Evolutionary conservation across 2,797 vertebrate genomes (phyloP).

Genomic region (Lates japonicus): DNA sequence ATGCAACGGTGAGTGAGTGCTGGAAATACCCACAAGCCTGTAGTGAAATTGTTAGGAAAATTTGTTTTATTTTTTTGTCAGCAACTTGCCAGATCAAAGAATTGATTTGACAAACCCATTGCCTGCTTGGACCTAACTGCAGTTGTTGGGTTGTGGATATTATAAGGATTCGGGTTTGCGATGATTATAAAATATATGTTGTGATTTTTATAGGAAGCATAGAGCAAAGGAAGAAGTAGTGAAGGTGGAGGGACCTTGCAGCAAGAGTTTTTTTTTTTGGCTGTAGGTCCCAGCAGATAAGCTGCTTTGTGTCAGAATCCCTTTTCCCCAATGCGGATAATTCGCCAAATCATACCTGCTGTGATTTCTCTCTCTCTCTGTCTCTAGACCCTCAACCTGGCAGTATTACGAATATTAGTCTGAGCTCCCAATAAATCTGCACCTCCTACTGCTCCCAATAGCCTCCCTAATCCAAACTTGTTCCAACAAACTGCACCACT

Average conservation of each 20-base stretch:
- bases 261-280: background rate
- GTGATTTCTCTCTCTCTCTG: slow-evolving; percentile 49
- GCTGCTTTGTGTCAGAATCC: slow-evolving; percentile 54
- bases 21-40: slow-evolving; percentile 11
- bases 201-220: slow-evolving; percentile 20
- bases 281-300: slow-evolving; percentile 30
- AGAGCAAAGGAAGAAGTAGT: slow-evolving; percentile 19
- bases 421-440: slow-evolving; percentile 76
- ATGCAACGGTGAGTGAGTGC: slow-evolving; percentile 21
- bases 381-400: slow-evolving; percentile 49
- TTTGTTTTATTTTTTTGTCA: slow-evolving; percentile 22
- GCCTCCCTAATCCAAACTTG: slow-evolving; percentile 32
- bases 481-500: slow-evolving; percentile 46
- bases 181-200: background rate
- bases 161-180: background rate
- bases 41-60: slow-evolving; percentile 20
- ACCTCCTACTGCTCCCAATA: slow-evolving; percentile 62
- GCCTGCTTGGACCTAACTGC: background rate
- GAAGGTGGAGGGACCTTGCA: background rate
- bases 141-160: background rate
- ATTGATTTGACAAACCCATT: slow-evolving; percentile 11
- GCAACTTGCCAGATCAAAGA: slow-evolving; percentile 14
- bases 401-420: slow-evolving; percentile 78
- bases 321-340: slow-evolving; percentile 20
- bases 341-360: slow-evolving; percentile 45